phyloP scores from a whole-genome alignment of 2,888 invertebrate species.

The Coelinius sp. region DNA sequence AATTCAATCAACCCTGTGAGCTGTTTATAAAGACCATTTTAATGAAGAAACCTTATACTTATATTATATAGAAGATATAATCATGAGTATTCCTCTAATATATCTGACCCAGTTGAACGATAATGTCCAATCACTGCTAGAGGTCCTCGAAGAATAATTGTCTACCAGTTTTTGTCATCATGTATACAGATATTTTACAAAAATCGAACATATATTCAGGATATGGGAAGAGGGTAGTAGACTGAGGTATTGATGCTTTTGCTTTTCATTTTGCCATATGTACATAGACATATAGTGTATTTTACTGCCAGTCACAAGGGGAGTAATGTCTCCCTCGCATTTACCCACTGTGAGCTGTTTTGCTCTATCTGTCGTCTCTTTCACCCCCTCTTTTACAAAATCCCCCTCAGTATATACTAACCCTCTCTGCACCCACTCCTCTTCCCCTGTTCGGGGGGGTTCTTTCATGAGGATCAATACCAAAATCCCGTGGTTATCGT shows the following conservation, averaged over 20 bases:
- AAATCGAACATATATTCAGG: conserved; percentile 38
- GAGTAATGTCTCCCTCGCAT: conserved; percentile 46
- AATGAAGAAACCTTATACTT: too few relatives aligned
- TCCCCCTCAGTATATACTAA: conserved; percentile 3
- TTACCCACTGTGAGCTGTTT: conserved; percentile 10
- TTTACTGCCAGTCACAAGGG: conserved; percentile 54
- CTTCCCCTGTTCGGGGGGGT: conserved; percentile 33
- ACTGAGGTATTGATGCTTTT: too few relatives aligned
- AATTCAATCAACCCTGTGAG: neutral
- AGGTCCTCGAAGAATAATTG: neutral
- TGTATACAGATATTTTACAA: conserved; percentile 8
- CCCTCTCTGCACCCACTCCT: conserved; percentile 2
- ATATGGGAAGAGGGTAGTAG: conserved; percentile 44
- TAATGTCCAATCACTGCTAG: neutral
- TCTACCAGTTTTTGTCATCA: neutral
- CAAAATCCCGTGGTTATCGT: conserved; percentile 65
- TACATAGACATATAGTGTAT: conserved; percentile 37
- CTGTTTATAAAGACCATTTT: too few relatives aligned
- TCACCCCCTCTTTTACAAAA: neutral
- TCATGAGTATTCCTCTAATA: neutral
- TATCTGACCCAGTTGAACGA: neutral
- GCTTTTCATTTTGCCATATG: conserved; percentile 47
- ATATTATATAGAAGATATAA: too few relatives aligned
- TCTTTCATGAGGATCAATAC: conserved; percentile 67
- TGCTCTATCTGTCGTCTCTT: neutral